Percentiles rank a stretch among this genome's conserved stretches.
These are phyloP conservation scores for Lymantria dispar DNA, from an alignment of 2,888 invertebrate genomes.

Conservation along the genomic window DNA sequence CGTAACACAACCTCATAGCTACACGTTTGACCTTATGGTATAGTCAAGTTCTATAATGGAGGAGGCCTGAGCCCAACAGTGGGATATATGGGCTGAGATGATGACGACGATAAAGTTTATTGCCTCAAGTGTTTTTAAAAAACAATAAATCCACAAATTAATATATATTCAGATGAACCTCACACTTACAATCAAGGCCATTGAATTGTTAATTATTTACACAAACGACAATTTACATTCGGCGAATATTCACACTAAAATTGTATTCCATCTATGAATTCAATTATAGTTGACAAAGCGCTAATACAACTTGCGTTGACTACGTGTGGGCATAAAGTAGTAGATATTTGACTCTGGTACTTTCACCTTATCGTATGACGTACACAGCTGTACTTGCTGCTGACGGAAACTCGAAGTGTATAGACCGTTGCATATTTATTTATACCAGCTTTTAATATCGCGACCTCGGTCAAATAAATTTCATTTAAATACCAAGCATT, in stretches of 20 bases:
- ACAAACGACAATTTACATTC: slow-evolving; percentile 1
- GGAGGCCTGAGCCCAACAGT: too few species aligned
- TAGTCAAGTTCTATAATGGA: too few species aligned
- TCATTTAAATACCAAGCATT: too few species aligned
- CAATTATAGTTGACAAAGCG: slow-evolving; percentile 58
- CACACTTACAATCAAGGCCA: background rate
- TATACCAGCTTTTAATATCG: too few species aligned
- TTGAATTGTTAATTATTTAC: background rate
- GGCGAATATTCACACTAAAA: slow-evolving; percentile 25
- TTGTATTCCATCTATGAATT: slow-evolving; percentile 45
- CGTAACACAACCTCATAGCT: too few species aligned
- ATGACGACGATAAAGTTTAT: too few species aligned
- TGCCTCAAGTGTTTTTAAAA: background rate
- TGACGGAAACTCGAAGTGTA: background rate
- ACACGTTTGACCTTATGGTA: too few species aligned
- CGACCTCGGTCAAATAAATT: too few species aligned
- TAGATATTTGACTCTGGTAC: slow-evolving; percentile 55
- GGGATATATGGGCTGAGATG: too few species aligned
- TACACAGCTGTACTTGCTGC: background rate
- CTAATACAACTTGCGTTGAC: slow-evolving; percentile 48
- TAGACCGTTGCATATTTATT: background rate
- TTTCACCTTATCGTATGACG: slow-evolving; percentile 48
- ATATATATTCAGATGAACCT: background rate
- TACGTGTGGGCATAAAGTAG: slow-evolving; percentile 21
- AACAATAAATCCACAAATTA: background rate